A percentile compares a stretch with the other conserved stretches of the same genome.
Evolutionary conservation across 2,113 vertebrate genomes (phyloP).

Genomic region (Burhinus oedicnemus): DNA sequence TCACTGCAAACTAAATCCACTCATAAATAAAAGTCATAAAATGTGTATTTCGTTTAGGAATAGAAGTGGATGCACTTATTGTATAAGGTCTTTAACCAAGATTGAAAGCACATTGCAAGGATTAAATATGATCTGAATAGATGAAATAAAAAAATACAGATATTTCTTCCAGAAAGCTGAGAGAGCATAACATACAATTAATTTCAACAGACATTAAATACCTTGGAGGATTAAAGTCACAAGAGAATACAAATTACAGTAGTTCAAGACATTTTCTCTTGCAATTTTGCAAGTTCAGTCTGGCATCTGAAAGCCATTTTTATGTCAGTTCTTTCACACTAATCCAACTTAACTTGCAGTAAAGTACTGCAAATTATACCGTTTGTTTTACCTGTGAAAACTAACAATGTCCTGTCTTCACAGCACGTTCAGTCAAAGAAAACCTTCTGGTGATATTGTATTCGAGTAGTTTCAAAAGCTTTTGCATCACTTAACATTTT

Average conservation of each 20-base stretch:
- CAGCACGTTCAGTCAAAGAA: neutral
- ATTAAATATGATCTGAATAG: conserved; percentile 1
- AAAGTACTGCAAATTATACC: neutral
- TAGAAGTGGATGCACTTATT: neutral
- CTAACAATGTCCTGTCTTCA: neutral
- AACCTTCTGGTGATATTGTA: neutral
- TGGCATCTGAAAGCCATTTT: conserved; percentile 35
- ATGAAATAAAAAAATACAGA: neutral
- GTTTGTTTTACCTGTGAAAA: neutral
- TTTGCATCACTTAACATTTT: neutral
- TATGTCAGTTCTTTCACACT: neutral
- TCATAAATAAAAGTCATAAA: conserved; percentile 42
- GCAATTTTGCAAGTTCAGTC: neutral
- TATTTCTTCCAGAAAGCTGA: neutral
- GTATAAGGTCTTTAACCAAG: neutral
- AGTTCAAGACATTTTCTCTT: neutral
- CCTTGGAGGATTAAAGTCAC: neutral
- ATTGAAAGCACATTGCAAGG: conserved; percentile 41
- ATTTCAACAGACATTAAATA: conserved; percentile 23
- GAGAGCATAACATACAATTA: neutral
- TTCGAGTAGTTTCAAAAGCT: neutral
- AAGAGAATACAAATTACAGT: neutral
- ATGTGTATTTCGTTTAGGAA: neutral
- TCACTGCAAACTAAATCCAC: conserved; percentile 14
- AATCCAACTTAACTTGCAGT: neutral